Conservation (phyloP, 2,797 vertebrate species). For the Aplochiton taeniatus region DNA sequence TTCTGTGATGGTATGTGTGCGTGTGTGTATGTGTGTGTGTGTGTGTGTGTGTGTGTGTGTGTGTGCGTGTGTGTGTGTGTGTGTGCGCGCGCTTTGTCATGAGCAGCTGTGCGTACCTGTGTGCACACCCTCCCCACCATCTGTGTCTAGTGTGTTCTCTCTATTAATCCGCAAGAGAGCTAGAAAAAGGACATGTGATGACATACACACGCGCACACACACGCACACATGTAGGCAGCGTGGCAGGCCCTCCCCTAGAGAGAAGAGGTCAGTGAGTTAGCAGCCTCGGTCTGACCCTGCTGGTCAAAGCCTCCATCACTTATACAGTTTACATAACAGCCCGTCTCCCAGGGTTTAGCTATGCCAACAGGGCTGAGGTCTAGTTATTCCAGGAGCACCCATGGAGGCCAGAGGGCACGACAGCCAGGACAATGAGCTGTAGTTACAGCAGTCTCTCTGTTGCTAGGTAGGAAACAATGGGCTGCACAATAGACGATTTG, state of each 20-base stretch:
- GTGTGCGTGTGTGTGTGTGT: neutral
- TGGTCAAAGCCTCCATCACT: conserved; percentile 54
- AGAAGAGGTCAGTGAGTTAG: conserved; percentile 52
- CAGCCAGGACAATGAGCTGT: conserved; percentile 5
- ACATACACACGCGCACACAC: conserved; percentile 29
- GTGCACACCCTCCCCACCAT: neutral
- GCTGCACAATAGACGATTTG: conserved; percentile 4
- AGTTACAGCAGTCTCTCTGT: conserved; percentile 1
- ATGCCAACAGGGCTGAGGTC: conserved; percentile 53
- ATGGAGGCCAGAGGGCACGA: conserved; percentile 18
- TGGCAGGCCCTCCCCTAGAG: conserved; percentile 11
- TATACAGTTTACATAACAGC: conserved; percentile 44
- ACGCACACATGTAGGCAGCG: conserved; percentile 14
- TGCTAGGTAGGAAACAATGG: conserved; percentile 25
- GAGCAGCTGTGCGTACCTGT: neutral
- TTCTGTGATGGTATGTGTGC: neutral
- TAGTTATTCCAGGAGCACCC: conserved; percentile 55
- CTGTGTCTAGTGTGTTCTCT: neutral
- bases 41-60: neutral
- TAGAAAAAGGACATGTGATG: neutral
- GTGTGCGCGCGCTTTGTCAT: neutral
- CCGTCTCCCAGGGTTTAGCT: conserved; percentile 47
- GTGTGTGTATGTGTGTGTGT: conserved; percentile 5
- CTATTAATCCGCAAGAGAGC: conserved; percentile 1
- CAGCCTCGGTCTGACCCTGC: conserved; percentile 32